Conservation (phyloP, 2,797 vertebrate genomes). For the Sarcophilus harrisii region DNA sequence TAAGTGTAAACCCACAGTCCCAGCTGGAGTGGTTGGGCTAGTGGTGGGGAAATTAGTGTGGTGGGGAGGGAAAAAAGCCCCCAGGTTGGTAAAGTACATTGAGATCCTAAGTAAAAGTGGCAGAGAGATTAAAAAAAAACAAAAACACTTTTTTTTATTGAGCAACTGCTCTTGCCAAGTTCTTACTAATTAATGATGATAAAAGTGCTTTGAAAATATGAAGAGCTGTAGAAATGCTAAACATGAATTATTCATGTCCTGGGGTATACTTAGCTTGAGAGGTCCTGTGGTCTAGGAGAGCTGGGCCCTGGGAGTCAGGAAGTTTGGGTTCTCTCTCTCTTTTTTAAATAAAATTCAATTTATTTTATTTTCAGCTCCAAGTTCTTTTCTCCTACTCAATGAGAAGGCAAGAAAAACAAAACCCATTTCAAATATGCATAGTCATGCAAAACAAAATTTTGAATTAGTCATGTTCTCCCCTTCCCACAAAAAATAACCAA, state of each 20-base stretch:
- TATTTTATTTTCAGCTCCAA: not conserved
- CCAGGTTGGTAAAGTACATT: conserved; percentile 10
- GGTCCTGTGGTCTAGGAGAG: not conserved
- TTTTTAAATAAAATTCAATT: not conserved
- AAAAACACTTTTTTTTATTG: conserved; percentile 57
- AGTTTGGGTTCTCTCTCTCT: not conserved
- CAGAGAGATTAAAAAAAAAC: conserved; percentile 15
- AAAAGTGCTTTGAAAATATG: conserved; percentile 65
- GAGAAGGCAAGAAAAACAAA: not conserved
- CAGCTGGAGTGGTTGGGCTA: not conserved
- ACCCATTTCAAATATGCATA: not conserved
- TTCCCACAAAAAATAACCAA: not conserved
- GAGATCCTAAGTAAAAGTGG: conserved; percentile 36
- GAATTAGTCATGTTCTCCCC: not conserved
- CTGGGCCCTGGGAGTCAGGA: not conserved
- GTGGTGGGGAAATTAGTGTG: not conserved
- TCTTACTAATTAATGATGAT: conserved; percentile 76
- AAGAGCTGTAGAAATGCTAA: conserved; percentile 43
- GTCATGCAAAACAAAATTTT: not conserved
- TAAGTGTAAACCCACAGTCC: not conserved
- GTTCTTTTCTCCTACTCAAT: not conserved
- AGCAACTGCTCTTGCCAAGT: conserved; percentile 52
- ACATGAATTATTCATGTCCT: conserved; percentile 65
- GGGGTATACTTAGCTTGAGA: conserved; percentile 30
- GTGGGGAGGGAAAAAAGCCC: not conserved